Percentiles rank a stretch among this genome's conserved stretches.
phyloP scores from a whole-genome alignment of 2,113 vertebrate genomes.

The Speoplatyrhinus poulsoni region DNA sequence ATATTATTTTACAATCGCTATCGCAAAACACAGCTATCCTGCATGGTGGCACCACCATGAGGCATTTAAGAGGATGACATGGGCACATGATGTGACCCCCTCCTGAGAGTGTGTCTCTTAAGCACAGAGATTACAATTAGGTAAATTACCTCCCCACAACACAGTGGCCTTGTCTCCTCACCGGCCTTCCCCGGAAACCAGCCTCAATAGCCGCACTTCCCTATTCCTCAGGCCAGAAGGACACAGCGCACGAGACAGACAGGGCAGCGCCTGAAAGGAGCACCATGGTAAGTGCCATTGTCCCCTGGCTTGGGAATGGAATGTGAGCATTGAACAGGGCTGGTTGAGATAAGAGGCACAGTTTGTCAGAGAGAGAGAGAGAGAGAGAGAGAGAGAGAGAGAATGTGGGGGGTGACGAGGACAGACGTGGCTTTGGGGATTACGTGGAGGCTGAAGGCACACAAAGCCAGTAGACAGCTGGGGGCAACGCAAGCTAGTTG shows the following conservation, averaged over 20 bases:
- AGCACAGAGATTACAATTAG: constrained; percentile 3
- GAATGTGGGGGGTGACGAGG: background rate
- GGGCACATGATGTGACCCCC: constrained; percentile 12
- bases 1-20: background rate
- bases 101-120: background rate
- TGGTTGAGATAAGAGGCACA: constrained; percentile 3
- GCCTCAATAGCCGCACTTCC: constrained; percentile 11
- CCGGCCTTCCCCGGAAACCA: background rate
- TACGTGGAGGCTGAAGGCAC: constrained; percentile 48
- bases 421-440: constrained; percentile 43
- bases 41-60: background rate
- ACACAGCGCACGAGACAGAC: constrained; percentile 39
- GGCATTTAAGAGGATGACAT: constrained; percentile 3
- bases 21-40: background rate
- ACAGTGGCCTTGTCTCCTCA: background rate
- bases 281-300: constrained; percentile 57
- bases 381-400: constrained; percentile 20
- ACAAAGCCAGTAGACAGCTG: constrained; percentile 51
- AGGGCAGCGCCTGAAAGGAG: constrained; percentile 24
- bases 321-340: constrained; percentile 11
- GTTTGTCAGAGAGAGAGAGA: constrained; percentile 23
- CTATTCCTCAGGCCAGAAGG: constrained; percentile 55
- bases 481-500: constrained; percentile 7
- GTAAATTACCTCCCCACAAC: background rate
- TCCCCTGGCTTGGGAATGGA: constrained; percentile 25